A percentile compares a stretch with the other conserved stretches of the same genome.
Evolutionary conservation across 2,888 invertebrate species (phyloP).

Genomic region (Linnaemya tessellans): DNA sequence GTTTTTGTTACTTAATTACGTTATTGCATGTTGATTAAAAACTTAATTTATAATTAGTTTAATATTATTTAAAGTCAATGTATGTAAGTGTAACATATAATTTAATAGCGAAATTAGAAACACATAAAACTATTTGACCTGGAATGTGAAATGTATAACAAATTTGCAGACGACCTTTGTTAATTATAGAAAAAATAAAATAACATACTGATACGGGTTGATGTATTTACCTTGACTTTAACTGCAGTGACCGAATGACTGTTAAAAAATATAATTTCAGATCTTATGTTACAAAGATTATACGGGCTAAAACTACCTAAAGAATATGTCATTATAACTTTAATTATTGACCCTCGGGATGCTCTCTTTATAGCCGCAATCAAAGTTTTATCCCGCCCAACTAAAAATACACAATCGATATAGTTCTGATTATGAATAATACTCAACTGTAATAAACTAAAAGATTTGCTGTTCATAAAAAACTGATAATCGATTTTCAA

Average conservation of each 20-base stretch:
- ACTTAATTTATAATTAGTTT: slow-evolving; percentile 51
- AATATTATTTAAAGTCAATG: slow-evolving; percentile 51
- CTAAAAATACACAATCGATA: too few relatives aligned
- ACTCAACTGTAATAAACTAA: too few relatives aligned
- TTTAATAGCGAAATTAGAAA: neutral
- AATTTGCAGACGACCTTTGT: slow-evolving; percentile 50
- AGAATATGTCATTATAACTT: too few relatives aligned
- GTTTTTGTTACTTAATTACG: slow-evolving; percentile 53
- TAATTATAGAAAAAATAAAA: slow-evolving; percentile 21
- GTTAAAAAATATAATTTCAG: too few relatives aligned
- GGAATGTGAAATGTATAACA: slow-evolving; percentile 24
- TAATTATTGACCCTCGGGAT: too few relatives aligned
- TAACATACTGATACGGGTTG: neutral
- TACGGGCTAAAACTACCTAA: too few relatives aligned
- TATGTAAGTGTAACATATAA: slow-evolving; percentile 44
- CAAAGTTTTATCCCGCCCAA: too few relatives aligned
- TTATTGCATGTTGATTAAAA: slow-evolving; percentile 64
- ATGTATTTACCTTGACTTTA: slow-evolving; percentile 12
- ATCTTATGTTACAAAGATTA: too few relatives aligned
- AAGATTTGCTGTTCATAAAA: too few relatives aligned
- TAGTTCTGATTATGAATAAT: too few relatives aligned
- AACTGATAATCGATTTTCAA: too few relatives aligned
- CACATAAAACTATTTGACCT: slow-evolving; percentile 24
- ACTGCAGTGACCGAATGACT: neutral
- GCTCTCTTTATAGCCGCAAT: too few relatives aligned